Evolutionary conservation across 2,113 vertebrate genomes (phyloP).

Genomic region (Cochlearius cochlearius): DNA sequence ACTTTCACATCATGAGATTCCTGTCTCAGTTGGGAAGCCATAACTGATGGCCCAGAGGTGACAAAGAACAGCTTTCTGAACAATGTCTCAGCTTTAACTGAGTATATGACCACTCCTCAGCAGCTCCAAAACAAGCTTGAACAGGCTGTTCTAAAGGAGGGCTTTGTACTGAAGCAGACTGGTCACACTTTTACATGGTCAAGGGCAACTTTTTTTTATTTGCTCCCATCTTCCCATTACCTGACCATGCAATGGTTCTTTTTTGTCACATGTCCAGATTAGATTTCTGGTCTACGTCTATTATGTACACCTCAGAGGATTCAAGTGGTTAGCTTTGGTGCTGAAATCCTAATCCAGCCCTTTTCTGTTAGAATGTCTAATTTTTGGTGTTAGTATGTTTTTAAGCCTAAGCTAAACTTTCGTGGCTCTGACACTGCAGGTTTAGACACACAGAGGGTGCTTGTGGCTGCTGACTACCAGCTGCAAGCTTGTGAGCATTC

Average conservation of each 20-base stretch:
- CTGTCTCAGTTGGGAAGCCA: background rate
- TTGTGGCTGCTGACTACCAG: background rate
- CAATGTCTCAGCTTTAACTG: background rate
- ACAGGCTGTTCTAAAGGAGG: background rate
- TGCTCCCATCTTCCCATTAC: background rate
- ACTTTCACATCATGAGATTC: background rate
- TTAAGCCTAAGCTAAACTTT: background rate
- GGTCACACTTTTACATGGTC: background rate
- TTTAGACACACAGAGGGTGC: rapidly evolving
- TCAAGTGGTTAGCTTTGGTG: background rate
- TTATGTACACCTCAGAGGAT: background rate
- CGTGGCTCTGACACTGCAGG: background rate
- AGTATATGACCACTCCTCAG: background rate
- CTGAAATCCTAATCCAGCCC: background rate
- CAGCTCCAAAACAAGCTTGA: background rate
- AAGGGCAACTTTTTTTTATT: background rate
- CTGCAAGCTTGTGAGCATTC: background rate
- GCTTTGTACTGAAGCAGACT: background rate
- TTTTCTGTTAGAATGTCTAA: background rate
- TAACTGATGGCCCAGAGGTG: background rate
- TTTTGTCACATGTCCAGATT: background rate
- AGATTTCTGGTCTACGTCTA: background rate
- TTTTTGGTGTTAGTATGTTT: background rate
- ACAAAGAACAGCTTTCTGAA: background rate
- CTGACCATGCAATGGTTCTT: background rate